Evolutionary conservation across 2,888 invertebrate genomes (phyloP).

Genomic region (Rhingia campestris): DNA sequence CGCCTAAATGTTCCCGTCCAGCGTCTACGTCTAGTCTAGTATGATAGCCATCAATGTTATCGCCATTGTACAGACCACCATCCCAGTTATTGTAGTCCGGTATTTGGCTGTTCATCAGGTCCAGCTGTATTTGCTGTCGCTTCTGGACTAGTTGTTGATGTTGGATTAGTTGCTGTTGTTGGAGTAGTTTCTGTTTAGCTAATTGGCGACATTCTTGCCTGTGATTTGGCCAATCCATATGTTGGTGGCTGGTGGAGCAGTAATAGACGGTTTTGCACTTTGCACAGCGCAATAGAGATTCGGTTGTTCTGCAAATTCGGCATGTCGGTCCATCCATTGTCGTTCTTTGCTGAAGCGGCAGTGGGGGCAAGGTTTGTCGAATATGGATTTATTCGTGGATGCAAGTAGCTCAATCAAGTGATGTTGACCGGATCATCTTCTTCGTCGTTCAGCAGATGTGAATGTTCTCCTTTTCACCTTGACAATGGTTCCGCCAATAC

Average conservation of each 20-base stretch:
- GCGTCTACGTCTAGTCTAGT: constrained; percentile 13
- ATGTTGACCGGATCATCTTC: constrained; percentile 7
- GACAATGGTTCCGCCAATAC: constrained; percentile 29
- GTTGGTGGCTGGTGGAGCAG: constrained; percentile 91
- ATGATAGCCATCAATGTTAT: neutral
- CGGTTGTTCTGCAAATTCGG: constrained; percentile 79
- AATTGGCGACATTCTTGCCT: constrained; percentile 85
- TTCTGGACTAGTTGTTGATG: constrained; percentile 51
- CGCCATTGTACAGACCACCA: constrained; percentile 50
- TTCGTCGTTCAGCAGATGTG: neutral
- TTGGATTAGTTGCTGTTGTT: constrained; percentile 76
- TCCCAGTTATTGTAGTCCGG: constrained; percentile 48
- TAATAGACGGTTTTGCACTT: constrained; percentile 90
- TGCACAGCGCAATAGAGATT: constrained; percentile 87
- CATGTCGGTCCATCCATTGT: constrained; percentile 77
- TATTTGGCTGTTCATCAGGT: neutral
- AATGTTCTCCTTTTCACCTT: constrained; percentile 44
- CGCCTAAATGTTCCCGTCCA: constrained; percentile 73
- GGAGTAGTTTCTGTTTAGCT: constrained; percentile 78
- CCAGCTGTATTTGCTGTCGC: neutral
- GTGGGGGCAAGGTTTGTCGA: neutral
- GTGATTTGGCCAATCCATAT: constrained; percentile 90
- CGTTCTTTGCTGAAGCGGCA: neutral
- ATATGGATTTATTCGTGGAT: neutral
- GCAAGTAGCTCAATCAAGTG: constrained; percentile 12